phyloP scores from a whole-genome alignment of 2,797 vertebrate genomes.

The Chromobotia macracanthus region DNA sequence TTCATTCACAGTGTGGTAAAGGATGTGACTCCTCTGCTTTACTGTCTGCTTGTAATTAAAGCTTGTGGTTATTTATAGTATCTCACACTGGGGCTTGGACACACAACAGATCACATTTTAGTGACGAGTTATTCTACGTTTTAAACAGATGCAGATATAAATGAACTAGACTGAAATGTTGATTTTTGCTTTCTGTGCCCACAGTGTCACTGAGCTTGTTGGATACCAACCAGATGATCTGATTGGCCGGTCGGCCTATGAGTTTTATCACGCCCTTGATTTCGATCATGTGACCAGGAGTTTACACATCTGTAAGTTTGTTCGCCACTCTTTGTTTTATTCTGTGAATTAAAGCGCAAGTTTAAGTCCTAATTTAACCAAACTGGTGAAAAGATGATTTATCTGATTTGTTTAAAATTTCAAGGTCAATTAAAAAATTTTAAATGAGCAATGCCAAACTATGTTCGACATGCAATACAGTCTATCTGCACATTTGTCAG shows the following conservation, averaged over 20 bases:
- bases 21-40: constrained; percentile 13
- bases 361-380: too few relatives aligned
- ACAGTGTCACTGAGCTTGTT: constrained; percentile 75
- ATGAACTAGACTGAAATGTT: neutral
- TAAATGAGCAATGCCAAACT: too few relatives aligned
- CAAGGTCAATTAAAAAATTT: too few relatives aligned
- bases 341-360: neutral
- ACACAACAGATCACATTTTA: neutral
- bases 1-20: constrained; percentile 12
- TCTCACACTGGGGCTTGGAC: neutral
- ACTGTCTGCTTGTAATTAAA: neutral
- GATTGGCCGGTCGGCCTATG: constrained; percentile 75
- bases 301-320: constrained; percentile 72
- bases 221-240: constrained; percentile 79
- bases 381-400: neutral
- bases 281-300: constrained; percentile 77
- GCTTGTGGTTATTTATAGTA: neutral
- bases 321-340: neutral
- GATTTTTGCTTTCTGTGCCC: constrained; percentile 47
- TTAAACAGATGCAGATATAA: neutral
- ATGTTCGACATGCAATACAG: too few relatives aligned
- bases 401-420: too few relatives aligned
- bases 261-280: constrained; percentile 76
- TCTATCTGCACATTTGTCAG: too few relatives aligned
- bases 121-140: neutral